Evolutionary conservation across 1,140 invertebrate genomes (phyloP), one percentile per base, ranked within the genome.

Genomic region (Scaptomyza montana): DNA sequence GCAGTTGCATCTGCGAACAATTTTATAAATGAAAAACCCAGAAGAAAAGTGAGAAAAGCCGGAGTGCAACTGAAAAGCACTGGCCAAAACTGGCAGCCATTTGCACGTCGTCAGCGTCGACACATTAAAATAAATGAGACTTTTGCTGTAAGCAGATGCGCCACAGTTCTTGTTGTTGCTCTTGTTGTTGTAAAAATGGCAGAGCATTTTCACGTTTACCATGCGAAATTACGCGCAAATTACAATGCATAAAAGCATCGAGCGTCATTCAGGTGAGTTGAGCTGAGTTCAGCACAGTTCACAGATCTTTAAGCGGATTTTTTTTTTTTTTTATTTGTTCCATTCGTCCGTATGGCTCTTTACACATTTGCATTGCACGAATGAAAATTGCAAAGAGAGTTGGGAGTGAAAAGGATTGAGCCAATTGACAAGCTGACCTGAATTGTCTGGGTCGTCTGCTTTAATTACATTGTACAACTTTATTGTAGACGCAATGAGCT

Each of bases 111-210:
- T 86, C 82, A 86, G 82, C 68, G 78, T 74, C 84, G 84, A 79
- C 84, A 76, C 82, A 87, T 87, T 87, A 87, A 87, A 89, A 87
- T 87, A 87, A 87, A 87, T 87, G 82, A 87, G 82, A 82, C 76
- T 87, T 36, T 82, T 76, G 75, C 82, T 72, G 77, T 87, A 79
- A 87, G 82, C 70, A 81, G 71, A 68, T 70, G 59, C 41, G 33
- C 39, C 36, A 69, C 62, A 63, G 21, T 39, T 50, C 43, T 28
- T 50, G 50, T 28, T 68, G 49, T 47, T 53, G 43, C 19, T 80
- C 41, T 68, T 78, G 59, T 19, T 68, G 57, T 16, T 63, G 47
- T 25, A 50, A 54, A 74, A 61, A 70, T 57, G 28, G 56, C 56
- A 69, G 57, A 73, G 69, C 61, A 76, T 89, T 87, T 85, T 70